These are phyloP conservation scores for Scaptomyza polygonia DNA, from an alignment of 2,888 invertebrate species.

Conservation along the genomic window DNA sequence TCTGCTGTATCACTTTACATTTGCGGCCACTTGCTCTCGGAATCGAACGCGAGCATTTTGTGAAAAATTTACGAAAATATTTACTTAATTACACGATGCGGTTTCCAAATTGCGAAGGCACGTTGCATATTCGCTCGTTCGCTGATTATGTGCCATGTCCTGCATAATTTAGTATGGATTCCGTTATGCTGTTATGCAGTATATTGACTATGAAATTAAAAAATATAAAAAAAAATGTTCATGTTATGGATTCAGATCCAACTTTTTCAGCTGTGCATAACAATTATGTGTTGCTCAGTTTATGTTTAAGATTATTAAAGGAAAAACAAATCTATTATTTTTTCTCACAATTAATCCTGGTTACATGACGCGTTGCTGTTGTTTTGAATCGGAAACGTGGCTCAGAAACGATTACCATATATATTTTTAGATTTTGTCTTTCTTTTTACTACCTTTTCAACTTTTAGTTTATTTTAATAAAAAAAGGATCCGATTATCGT, in stretches of 20 bases:
- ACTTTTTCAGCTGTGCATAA: no score
- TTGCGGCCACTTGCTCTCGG: constrained; percentile 29
- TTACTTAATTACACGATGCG: constrained; percentile 61
- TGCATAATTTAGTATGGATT: constrained; percentile 46
- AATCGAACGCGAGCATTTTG: constrained; percentile 9
- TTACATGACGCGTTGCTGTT: no score
- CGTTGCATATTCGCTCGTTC: constrained; percentile 18
- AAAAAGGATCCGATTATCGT: no score
- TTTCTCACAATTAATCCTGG: no score
- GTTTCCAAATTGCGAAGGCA: constrained; percentile 39
- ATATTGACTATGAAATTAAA: constrained; percentile 10
- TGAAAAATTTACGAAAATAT: constrained; percentile 48
- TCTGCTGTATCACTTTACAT: constrained; percentile 21
- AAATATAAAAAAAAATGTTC: constrained; percentile 2
- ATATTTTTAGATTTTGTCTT: no score
- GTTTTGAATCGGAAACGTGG: no score
- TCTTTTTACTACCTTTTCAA: no score
- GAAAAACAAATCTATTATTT: no score
- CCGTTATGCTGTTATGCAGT: constrained; percentile 23
- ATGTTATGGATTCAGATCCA: neutral
- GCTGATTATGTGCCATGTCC: constrained; percentile 47
- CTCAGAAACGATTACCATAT: no score
- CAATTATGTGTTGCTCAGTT: no score
- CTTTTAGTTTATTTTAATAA: no score
- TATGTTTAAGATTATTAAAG: no score